Evolutionary conservation across 2,797 vertebrate species (phyloP).

Genomic region (Pseudochaenichthys georgianus): DNA sequence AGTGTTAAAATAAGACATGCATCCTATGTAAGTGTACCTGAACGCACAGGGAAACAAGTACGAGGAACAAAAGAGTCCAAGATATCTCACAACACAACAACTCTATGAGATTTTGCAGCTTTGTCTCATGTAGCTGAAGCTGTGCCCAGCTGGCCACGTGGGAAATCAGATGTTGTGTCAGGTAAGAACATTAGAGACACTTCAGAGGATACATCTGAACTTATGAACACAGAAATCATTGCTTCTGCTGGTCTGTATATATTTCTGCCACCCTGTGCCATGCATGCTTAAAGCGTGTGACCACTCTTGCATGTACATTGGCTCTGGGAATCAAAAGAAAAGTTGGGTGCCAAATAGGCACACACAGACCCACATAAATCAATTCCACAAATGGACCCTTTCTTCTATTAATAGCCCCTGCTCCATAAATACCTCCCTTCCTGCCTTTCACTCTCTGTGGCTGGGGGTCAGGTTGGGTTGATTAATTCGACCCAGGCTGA

Average conservation of each 20-base stretch:
- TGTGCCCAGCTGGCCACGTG: background rate
- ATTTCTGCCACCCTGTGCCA: constrained; percentile 2
- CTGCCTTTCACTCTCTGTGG: constrained; percentile 52
- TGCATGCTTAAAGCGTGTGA: background rate
- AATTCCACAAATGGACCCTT: constrained; percentile 67
- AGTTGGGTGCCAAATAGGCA: constrained; percentile 18
- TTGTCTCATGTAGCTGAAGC: background rate
- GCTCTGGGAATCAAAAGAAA: background rate
- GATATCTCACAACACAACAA: background rate
- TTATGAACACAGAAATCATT: background rate
- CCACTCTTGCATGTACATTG: background rate
- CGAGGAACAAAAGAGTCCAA: background rate
- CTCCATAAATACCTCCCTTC: constrained; percentile 76
- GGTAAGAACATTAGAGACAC: background rate
- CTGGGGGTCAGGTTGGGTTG: constrained; percentile 63
- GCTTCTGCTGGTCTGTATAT: background rate
- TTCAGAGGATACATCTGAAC: background rate
- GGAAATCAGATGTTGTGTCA: background rate
- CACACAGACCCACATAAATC: constrained; percentile 59
- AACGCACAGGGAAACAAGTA: background rate
- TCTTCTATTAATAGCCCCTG: constrained; percentile 76
- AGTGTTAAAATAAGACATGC: background rate
- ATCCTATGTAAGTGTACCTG: background rate
- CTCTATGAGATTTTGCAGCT: constrained; percentile 7
- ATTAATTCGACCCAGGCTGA: constrained; percentile 73